A percentile compares a stretch with the other conserved stretches of the same genome.
phyloP scores from a whole-genome alignment of 2,888 invertebrate genomes.

The Polylopha cassiicola region DNA sequence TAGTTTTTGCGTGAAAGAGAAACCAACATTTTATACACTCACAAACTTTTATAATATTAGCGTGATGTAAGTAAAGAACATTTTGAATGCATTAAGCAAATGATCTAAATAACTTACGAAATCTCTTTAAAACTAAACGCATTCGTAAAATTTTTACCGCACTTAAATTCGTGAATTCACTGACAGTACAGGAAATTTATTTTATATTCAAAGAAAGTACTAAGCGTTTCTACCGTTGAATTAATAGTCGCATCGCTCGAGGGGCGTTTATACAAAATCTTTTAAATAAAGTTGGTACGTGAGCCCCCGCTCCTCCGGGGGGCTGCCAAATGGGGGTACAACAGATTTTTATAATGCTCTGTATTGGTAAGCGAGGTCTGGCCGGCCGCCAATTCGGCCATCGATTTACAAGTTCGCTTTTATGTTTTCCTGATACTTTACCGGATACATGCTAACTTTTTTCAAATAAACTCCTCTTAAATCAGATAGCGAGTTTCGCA shows the following conservation, averaged over 20 bases:
- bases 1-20: too few species aligned
- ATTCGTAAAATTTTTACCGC: background rate
- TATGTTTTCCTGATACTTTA: constrained; percentile 62
- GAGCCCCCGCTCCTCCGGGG: constrained; percentile 44
- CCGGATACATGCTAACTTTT: constrained; percentile 25
- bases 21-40: too few species aligned
- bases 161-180: background rate
- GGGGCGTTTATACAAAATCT: constrained; percentile 59
- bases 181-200: constrained; percentile 9
- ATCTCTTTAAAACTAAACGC: background rate
- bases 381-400: constrained; percentile 67
- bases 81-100: too few species aligned
- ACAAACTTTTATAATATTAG: too few species aligned
- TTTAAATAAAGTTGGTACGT: constrained; percentile 69
- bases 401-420: constrained; percentile 70
- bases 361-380: constrained; percentile 70
- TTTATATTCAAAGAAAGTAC: constrained; percentile 18
- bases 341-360: constrained; percentile 74
- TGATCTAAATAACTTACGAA: too few species aligned
- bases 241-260: constrained; percentile 56
- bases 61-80: too few species aligned
- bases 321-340: constrained; percentile 70
- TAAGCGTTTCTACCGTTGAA: constrained; percentile 51
- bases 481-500: constrained; percentile 13
- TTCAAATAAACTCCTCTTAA: constrained; percentile 12